Evolutionary conservation across 2,113 vertebrate species (phyloP).

Genomic region (Calyptommatus sinebrachiatus): DNA sequence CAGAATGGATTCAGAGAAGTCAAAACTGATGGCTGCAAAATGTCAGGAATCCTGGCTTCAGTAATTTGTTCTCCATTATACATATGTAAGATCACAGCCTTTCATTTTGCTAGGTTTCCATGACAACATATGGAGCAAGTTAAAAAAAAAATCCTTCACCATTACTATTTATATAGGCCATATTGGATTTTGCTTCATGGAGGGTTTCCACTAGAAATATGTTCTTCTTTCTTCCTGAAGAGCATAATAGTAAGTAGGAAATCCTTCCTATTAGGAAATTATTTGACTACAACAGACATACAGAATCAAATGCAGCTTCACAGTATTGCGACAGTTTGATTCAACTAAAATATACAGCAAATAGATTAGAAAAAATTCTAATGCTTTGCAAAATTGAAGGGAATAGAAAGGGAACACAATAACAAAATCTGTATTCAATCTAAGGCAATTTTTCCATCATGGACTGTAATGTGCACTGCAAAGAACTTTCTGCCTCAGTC

Average conservation of each 20-base stretch:
- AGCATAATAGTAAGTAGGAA: not conserved
- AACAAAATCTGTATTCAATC: too few relatives aligned
- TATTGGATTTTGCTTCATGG: not conserved
- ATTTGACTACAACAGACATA: not conserved
- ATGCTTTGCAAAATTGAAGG: too few relatives aligned
- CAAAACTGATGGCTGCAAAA: not conserved
- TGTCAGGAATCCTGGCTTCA: not conserved
- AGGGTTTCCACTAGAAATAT: not conserved
- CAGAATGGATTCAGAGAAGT: not conserved
- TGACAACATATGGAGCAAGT: not conserved
- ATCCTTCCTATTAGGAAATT: not conserved
- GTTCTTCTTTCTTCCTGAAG: not conserved
- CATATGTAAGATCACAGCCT: not conserved
- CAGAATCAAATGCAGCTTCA: too few relatives aligned
- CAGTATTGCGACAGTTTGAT: too few relatives aligned
- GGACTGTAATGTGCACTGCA: too few relatives aligned
- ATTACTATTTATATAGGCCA: not conserved
- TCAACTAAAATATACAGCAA: too few relatives aligned
- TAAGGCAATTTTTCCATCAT: too few relatives aligned
- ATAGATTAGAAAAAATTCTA: too few relatives aligned
- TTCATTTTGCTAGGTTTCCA: not conserved
- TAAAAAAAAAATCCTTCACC: not conserved
- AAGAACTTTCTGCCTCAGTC: too few relatives aligned
- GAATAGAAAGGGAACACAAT: too few relatives aligned
- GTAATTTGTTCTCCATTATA: not conserved